These are phyloP conservation scores for Lepidurus packardi DNA, from an alignment of 1,140 invertebrate species.

Conservation along the genomic window DNA sequence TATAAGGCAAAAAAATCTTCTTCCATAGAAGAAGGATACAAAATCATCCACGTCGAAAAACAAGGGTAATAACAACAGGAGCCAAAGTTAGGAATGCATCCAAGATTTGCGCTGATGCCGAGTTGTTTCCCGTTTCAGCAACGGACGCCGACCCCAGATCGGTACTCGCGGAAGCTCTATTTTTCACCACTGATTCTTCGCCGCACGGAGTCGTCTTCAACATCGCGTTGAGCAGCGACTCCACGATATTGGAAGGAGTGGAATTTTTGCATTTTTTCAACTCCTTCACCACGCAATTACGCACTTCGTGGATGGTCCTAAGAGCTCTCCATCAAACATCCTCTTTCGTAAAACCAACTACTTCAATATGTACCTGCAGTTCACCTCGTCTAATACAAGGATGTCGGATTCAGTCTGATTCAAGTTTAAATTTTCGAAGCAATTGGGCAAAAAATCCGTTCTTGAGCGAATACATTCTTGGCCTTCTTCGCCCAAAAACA, in stretches of 20 bases:
- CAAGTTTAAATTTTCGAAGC: not conserved
- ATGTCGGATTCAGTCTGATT: not conserved
- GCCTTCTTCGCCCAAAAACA: slow-evolving; percentile 35
- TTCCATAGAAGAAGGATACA: too few species aligned
- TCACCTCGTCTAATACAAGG: not conserved
- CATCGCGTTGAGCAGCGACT: slow-evolving; percentile 66
- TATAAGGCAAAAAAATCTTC: too few species aligned
- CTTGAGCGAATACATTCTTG: not conserved
- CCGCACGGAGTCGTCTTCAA: slow-evolving; percentile 62
- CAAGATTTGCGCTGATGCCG: not conserved
- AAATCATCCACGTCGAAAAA: not conserved
- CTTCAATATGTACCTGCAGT: not conserved
- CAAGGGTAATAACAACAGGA: not conserved
- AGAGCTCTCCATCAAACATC: not conserved
- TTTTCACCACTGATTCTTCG: slow-evolving; percentile 30
- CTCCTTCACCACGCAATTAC: slow-evolving; percentile 57
- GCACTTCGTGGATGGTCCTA: slow-evolving; percentile 54
- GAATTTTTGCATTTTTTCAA: slow-evolving; percentile 63
- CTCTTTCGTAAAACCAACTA: too few species aligned
- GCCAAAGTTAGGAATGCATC: not conserved
- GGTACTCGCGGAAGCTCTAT: not conserved
- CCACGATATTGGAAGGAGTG: slow-evolving; percentile 69
- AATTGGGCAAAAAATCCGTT: not conserved
- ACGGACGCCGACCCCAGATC: not conserved
- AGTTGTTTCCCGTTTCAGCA: not conserved